phyloP scores from a whole-genome alignment of 1,140 invertebrate genomes.

The Linepithema humile region DNA sequence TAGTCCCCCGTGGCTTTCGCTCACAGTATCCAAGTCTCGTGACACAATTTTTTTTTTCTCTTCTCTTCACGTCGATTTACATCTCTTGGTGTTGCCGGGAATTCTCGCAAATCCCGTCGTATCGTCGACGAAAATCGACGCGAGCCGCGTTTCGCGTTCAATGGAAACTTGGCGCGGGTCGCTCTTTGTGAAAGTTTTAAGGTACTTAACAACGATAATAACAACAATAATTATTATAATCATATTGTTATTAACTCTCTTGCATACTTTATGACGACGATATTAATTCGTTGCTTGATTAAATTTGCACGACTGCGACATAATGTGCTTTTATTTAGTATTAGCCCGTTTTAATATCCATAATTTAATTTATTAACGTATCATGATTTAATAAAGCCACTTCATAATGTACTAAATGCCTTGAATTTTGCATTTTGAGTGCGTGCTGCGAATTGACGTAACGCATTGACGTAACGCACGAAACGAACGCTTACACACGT shows the following conservation, averaged over 20 bases:
- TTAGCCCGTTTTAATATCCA: conserved; percentile 64
- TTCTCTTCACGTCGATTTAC: conserved; percentile 23
- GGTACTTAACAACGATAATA: conserved; percentile 60
- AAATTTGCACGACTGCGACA: conserved; percentile 46
- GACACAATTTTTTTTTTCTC: conserved; percentile 63
- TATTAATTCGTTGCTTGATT: conserved; percentile 63
- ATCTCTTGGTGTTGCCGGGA: conserved; percentile 9
- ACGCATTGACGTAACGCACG: conserved; percentile 5
- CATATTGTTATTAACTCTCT: conserved; percentile 52
- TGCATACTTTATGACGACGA: conserved; percentile 46
- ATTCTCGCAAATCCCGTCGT: not conserved
- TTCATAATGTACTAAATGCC: conserved; percentile 47
- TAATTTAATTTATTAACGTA: conserved; percentile 60
- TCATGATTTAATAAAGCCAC: conserved; percentile 45
- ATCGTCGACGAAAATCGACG: not conserved
- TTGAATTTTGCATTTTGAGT: conserved; percentile 41
- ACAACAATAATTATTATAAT: conserved; percentile 62
- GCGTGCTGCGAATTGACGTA: conserved; percentile 29
- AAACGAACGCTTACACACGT: conserved; percentile 7
- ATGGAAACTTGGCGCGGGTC: not conserved
- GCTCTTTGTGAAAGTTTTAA: conserved; percentile 49
- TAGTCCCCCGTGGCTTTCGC: conserved; percentile 76
- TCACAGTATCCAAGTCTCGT: conserved; percentile 71
- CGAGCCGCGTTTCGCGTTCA: conserved; percentile 18
- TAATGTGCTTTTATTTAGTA: conserved; percentile 63